Evolutionary conservation across 1,140 invertebrate genomes (phyloP), one percentile per base, ranked within the genome.

Genomic region (Notospermus geniculatus): DNA sequence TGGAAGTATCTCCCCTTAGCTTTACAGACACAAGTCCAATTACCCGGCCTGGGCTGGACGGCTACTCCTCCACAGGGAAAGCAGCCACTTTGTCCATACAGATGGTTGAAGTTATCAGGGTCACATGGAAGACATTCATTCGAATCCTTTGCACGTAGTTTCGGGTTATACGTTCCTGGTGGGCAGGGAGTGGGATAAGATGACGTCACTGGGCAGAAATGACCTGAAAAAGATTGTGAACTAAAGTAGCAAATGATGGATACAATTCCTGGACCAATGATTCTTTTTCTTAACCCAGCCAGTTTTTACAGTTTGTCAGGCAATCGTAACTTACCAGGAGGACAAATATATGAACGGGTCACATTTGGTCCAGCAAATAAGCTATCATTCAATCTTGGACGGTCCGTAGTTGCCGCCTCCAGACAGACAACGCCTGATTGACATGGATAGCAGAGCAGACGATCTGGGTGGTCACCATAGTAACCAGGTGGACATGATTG

Each of bases 361-460:
- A 65, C 57, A 46, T 69, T 66, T n/a, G 57, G 65, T 23, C 76
- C 73, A 63, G 67, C 69, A 1, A 60, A 54, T 30, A 69, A 65
- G 23, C 65, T 72, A 39, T 61, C 65, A 57, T 78, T 78, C 43
- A 50, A 60, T 1, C 73, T 64, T 15, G 77, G 77, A 2, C 68
- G 53, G 55, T 79, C 77, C 7, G 74, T 76, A 0, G 70, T 76
- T 7, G 77, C 70, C 36, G 54, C 60, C 13, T 57, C 67, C 22
- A 63, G 50, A 66, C 77, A 79, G 4, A 79, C 77, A 41, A 78
- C 74, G 27, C 77, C 77, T 13, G 77, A 72, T n/a, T 72, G 63
- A 67, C 77, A 79, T 9, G 69, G 62, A n/a, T 54, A 41, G 70
- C 77, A 79, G 2, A 63, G 60, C 2, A 64, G 58, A 17, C 77